Percentiles rank a stretch among this genome's conserved stretches.
Conservation (phyloP, 2,797 vertebrate species). For the Phrynocephalus forsythii region DNA sequence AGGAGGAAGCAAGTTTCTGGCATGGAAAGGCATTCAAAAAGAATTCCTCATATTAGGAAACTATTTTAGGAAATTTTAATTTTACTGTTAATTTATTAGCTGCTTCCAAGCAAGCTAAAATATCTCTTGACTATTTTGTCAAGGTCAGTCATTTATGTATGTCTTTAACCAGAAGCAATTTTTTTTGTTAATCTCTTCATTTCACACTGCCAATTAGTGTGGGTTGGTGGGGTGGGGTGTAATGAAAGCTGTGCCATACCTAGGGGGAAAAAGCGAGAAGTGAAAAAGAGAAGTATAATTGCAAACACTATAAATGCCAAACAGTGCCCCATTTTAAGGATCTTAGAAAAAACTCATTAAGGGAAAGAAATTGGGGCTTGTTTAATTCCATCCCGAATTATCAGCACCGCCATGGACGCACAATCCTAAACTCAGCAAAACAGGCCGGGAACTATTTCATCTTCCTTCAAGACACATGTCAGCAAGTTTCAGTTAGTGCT, state of each 20-base stretch:
- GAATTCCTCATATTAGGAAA: constrained; percentile 30
- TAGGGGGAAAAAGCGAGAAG: not conserved
- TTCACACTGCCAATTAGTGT: not conserved
- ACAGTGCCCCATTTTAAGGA: not conserved
- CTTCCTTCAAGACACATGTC: constrained; percentile 14
- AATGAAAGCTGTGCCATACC: not conserved
- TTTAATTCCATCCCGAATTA: not conserved
- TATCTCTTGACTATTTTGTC: constrained; percentile 13
- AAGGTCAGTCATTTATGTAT: constrained; percentile 1
- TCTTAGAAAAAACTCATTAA: constrained; percentile 9
- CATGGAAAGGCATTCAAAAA: not conserved
- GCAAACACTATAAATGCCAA: not conserved
- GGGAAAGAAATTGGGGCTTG: constrained; percentile 6
- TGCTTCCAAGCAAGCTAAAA: not conserved
- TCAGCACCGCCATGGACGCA: not conserved
- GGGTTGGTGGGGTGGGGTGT: not conserved
- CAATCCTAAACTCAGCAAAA: constrained; percentile 5
- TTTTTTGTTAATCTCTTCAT: not conserved
- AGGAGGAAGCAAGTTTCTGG: constrained; percentile 28
- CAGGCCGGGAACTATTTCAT: not conserved
- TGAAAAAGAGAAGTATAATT: not conserved
- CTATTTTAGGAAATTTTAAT: constrained; percentile 18
- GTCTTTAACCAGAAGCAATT: not conserved
- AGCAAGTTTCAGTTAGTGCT: not conserved
- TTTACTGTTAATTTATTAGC: constrained; percentile 34